A percentile compares a stretch with the other conserved stretches of the same genome.
Evolutionary conservation across 2,888 invertebrate species (phyloP).

Genomic region (Rotaria magnacalcarata): DNA sequence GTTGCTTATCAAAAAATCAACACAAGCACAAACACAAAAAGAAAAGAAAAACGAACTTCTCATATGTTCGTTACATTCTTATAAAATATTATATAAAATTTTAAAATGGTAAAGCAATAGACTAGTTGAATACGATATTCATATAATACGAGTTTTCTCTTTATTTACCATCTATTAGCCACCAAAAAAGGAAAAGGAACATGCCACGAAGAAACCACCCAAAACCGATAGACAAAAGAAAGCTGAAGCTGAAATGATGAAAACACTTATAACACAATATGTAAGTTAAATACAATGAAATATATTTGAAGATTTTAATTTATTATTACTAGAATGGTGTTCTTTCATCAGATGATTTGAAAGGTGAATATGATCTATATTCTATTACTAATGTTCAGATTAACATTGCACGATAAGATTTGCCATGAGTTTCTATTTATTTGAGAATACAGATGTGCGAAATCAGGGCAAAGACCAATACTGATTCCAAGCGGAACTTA

Average conservation of each 20-base stretch:
- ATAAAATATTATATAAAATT: neutral
- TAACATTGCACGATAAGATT: no score
- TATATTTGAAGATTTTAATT: neutral
- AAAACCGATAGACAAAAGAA: neutral
- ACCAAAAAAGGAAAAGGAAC: neutral
- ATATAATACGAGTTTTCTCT: neutral
- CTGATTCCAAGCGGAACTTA: no score
- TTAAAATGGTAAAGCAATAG: neutral
- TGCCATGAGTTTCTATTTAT: no score
- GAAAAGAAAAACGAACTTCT: neutral
- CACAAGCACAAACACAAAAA: neutral
- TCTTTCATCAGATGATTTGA: neutral
- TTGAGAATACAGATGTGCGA: no score
- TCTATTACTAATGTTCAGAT: no score
- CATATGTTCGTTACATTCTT: neutral
- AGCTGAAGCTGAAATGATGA: conserved; percentile 8
- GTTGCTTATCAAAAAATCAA: neutral
- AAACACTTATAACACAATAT: neutral
- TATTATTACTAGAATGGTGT: neutral
- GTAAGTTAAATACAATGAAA: neutral
- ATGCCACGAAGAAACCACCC: neutral
- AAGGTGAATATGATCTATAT: neutral
- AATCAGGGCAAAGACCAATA: no score
- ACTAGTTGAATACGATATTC: no score
- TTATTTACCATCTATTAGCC: neutral